A percentile compares a stretch with the other conserved stretches of the same genome.
phyloP scores from a whole-genome alignment of 2,797 vertebrate genomes.

The Crocodylus rhombifer region DNA sequence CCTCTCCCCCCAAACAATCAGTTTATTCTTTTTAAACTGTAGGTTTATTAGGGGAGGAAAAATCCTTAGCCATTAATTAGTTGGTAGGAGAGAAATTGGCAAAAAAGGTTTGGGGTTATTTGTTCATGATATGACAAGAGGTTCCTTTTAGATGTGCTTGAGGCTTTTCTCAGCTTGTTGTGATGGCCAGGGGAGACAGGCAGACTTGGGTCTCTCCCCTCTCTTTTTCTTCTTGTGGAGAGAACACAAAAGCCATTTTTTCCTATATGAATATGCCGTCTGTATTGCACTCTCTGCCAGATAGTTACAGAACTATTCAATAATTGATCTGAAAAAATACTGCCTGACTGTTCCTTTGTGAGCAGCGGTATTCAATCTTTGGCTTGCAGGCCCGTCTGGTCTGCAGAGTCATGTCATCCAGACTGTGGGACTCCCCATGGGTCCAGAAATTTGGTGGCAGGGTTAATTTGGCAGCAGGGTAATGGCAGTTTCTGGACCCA shows the following conservation, averaged over 20 bases:
- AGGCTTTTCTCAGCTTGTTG: not conserved
- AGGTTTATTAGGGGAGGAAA: not conserved
- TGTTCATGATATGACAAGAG: not conserved
- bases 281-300: slow-evolving; percentile 26
- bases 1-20: slow-evolving; percentile 1
- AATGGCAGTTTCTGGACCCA: too few species aligned
- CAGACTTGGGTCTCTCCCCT: not conserved
- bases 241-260: not conserved
- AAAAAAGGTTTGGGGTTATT: not conserved
- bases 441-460: too few species aligned
- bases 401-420: too few species aligned
- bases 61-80: not conserved
- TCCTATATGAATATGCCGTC: slow-evolving; percentile 41
- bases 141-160: not conserved
- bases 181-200: not conserved
- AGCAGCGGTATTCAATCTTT: too few species aligned
- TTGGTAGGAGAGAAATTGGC: not conserved
- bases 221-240: not conserved
- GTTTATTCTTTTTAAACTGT: not conserved
- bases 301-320: slow-evolving; percentile 30
- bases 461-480: too few species aligned
- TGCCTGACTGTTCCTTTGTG: not conserved
- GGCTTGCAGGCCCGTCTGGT: too few species aligned
- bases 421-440: too few species aligned
- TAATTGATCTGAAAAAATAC: slow-evolving; percentile 3